These are phyloP conservation scores for Hololepta plana DNA, from an alignment of 2,888 invertebrate species.

Conservation along the genomic window DNA sequence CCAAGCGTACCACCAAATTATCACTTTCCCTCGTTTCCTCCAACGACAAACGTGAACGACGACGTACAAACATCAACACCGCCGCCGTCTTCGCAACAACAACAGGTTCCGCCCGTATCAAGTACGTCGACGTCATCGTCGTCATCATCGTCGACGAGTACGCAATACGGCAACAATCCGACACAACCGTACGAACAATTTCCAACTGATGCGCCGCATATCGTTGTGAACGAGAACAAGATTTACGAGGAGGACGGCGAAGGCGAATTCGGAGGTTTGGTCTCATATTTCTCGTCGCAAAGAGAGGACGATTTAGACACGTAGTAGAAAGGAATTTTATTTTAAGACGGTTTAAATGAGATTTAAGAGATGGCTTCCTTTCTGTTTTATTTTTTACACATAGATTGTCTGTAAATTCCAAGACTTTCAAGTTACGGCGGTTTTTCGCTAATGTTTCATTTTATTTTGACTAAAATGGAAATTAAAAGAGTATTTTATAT, in stretches of 20 bases:
- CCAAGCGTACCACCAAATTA: background rate
- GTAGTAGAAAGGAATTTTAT: too few species aligned
- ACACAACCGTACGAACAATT: slow-evolving; percentile 7
- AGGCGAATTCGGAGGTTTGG: slow-evolving; percentile 76
- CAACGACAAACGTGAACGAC: background rate
- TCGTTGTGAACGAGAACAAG: slow-evolving; percentile 11
- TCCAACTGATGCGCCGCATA: slow-evolving; percentile 8
- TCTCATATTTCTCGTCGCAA: slow-evolving; percentile 84
- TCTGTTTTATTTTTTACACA: too few species aligned
- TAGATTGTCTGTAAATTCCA: too few species aligned
- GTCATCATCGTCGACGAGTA: background rate
- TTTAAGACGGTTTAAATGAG: too few species aligned
- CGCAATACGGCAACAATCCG: slow-evolving; percentile 7
- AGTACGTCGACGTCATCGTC: too few species aligned
- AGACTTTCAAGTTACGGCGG: too few species aligned
- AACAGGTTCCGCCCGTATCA: slow-evolving; percentile 10
- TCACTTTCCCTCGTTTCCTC: background rate
- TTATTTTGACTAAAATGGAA: too few species aligned
- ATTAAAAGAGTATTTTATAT: too few species aligned
- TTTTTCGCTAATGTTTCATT: too few species aligned
- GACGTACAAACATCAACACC: background rate
- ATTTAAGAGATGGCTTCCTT: too few species aligned
- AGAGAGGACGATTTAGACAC: slow-evolving; percentile 73
- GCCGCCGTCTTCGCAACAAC: slow-evolving; percentile 10
- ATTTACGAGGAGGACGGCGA: slow-evolving; percentile 28